Base-by-base conservation (phyloP, 1,140 invertebrate species). In the Hyles vespertilio region DNA sequence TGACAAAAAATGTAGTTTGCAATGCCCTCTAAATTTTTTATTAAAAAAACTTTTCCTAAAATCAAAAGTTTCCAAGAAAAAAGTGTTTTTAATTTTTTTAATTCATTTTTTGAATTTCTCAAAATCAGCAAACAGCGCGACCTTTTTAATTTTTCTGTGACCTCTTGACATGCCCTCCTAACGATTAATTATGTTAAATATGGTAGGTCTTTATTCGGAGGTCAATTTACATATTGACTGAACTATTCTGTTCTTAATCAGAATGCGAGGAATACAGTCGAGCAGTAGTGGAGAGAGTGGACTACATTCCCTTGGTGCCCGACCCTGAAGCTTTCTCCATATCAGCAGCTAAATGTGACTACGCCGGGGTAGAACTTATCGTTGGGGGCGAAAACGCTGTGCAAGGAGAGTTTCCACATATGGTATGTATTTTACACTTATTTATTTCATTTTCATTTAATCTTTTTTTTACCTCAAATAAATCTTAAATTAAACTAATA, bases 181-280 rank as follows among this genome's bases (percentile, higher is more conserved):
- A n/a, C n/a, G n/a, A n/a, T n/a, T n/a, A n/a, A n/a, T n/a, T n/a
- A n/a, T n/a, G n/a, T n/a, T n/a, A n/a, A n/a, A n/a, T n/a, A n/a
- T n/a, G n/a, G n/a, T n/a, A n/a, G n/a, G n/a, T n/a, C n/a, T n/a
- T n/a, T n/a, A n/a, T n/a, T n/a, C n/a, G n/a, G n/a, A n/a, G n/a
- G n/a, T n/a, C n/a, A n/a, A 8, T 10, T 11, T 12, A 5, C 10
- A 10, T 32, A 45, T 3, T 12, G 8, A 50, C 52, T 48, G 56
- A 53, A 36, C 46, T 58, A 22, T 7, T 33, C 40, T 54, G 11
- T 7, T 5, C 63, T 51, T n/a, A n/a, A 36, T 3, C 57, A 88
- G 85, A 88, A 71, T 88, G 85, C 50, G 69, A 80, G 4, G 79
- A 85, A 45, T 88, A 86, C 65, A 85, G 81, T 56, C 61, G 62